Base-by-base conservation (phyloP, 2,888 invertebrate species). In the Sacculina carcini region DNA sequence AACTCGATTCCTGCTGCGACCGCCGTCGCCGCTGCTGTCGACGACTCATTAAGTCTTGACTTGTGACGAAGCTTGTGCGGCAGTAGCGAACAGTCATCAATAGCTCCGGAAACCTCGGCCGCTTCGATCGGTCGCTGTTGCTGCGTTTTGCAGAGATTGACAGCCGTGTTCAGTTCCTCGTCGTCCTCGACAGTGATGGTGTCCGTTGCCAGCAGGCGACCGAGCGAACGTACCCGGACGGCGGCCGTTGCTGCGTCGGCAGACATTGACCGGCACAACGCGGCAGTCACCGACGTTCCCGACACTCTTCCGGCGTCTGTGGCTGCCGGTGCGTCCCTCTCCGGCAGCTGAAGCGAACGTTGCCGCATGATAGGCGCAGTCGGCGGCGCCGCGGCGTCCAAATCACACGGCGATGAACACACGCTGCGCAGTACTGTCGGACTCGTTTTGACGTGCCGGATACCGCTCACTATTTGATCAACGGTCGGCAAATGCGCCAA, bases 21-120 rank as follows among this genome's bases (percentile, higher is more conserved):
- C n/a, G 82, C 71, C 54, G 74, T 75, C 21, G 56, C 59, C 10
- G 84, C 84, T n/a, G 64, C 62, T 10, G 59, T 48, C 63, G 86
- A 86, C 64, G 84, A 84, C 63, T 86, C 86, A 10, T 84, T 84
- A 55, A 87, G 71, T 62, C 85, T 80, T 34, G 81, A 80, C 67
- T 89, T 89, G 72, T 89, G 87, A 63, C 89, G 77, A 57, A 89
- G 72, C 64, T 89, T 89, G 60, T 85, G 75, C 3, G 89, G 89
- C 63, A 89, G 71, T 60, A 82, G 77, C 63, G 82, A 82, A 24
- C 58, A 58, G 31, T 56, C 53, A 12, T 57, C 57, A n/a, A n/a
- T n/a, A n/a, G n/a, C n/a, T n/a, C n/a, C n/a, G n/a, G n/a, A n/a
- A n/a, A n/a, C 16, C 9, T 53, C 52, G 19, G 46, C 51, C 23